Evolutionary conservation across 1,140 invertebrate genomes (phyloP).

Genomic region (Temnothorax nylanderi): DNA sequence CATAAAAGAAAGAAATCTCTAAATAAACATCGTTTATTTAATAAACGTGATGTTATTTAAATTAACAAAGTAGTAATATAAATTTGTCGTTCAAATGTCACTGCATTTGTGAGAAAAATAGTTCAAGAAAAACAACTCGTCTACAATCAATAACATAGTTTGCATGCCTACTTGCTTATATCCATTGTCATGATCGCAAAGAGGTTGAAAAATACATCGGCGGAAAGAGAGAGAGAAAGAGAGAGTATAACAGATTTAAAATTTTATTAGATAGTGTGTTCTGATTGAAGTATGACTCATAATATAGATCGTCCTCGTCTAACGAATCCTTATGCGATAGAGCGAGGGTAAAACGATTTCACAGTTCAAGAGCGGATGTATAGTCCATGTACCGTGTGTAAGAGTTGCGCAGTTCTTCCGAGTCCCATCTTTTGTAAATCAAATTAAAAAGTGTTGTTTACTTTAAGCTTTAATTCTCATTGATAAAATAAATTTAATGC

Average conservation of each 20-base stretch:
- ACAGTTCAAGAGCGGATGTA: background rate
- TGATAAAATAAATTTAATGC: background rate
- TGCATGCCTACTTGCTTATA: slow-evolving; percentile 19
- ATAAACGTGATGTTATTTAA: background rate
- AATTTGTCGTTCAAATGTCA: background rate
- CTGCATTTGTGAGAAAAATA: background rate
- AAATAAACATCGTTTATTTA: background rate
- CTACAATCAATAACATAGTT: slow-evolving; percentile 20
- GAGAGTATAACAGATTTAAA: background rate
- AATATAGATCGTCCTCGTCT: background rate
- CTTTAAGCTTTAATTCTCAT: background rate
- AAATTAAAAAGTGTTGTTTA: background rate
- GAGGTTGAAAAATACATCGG: background rate
- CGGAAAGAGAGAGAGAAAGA: background rate
- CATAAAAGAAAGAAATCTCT: background rate
- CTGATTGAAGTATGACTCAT: background rate
- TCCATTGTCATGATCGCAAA: background rate
- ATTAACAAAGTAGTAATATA: background rate
- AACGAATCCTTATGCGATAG: background rate
- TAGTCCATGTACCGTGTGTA: background rate
- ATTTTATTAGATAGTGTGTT: background rate
- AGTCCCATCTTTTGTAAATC: background rate
- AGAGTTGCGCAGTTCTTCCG: background rate
- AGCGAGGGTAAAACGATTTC: background rate
- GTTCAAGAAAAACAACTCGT: slow-evolving; percentile 6